Conservation (phyloP, 2,797 vertebrate species). For the Chiroxiphia lanceolata region DNA sequence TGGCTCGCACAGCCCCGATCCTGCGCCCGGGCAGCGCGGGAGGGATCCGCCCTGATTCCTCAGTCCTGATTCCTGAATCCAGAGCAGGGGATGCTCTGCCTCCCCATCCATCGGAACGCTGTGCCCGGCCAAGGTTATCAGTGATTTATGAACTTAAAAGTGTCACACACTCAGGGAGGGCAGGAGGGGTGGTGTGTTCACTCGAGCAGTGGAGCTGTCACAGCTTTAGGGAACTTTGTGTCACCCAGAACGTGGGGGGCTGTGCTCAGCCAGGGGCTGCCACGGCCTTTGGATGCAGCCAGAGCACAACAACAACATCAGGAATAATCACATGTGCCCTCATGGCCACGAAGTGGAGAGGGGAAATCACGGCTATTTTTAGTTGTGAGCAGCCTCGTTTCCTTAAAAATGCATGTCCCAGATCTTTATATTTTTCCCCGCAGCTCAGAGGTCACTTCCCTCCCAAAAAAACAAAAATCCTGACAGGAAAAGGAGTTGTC, state of each 20-base stretch:
- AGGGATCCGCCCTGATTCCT: neutral
- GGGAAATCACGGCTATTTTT: neutral
- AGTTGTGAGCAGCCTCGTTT: neutral
- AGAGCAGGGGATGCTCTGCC: neutral
- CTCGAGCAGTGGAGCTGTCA: neutral
- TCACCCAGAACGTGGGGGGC: neutral
- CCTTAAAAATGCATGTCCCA: neutral
- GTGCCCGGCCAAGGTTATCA: neutral
- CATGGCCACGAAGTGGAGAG: accelerated
- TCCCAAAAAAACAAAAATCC: neutral
- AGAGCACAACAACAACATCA: neutral
- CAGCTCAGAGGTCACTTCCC: neutral
- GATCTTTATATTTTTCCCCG: neutral
- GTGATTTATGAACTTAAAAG: accelerated
- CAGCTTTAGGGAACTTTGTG: neutral
- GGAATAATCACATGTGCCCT: neutral
- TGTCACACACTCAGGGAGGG: neutral
- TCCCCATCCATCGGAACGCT: accelerated
- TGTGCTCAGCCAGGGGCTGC: neutral
- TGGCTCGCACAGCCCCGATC: neutral
- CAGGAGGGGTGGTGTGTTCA: accelerated
- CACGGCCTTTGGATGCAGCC: neutral
- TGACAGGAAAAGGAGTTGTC: neutral
- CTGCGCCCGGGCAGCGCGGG: neutral
- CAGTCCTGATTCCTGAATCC: neutral